These are phyloP conservation scores for Syngnathoides biaculeatus DNA, from an alignment of 2,113 vertebrate genomes.

Conservation along the genomic window DNA sequence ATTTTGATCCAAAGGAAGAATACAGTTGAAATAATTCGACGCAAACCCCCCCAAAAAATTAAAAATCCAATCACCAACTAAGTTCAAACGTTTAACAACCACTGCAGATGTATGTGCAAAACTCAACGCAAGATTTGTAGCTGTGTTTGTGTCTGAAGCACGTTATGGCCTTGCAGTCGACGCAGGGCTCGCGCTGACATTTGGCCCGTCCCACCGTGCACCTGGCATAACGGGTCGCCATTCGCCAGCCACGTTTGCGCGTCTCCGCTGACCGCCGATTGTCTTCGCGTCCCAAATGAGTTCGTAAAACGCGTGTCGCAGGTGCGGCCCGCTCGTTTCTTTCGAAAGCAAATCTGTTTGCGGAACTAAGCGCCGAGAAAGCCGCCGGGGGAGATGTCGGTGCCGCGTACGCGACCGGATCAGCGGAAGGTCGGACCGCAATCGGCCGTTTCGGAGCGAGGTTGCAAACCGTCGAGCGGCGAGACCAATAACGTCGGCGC, in stretches of 20 bases:
- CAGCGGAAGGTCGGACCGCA: no score
- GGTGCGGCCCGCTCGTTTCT: conserved; percentile 79
- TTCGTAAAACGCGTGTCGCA: conserved; percentile 84
- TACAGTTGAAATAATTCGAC: no score
- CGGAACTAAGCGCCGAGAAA: no score
- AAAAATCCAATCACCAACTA: no score
- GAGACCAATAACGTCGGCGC: neutral
- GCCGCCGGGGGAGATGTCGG: no score
- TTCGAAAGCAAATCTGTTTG: conserved; percentile 77
- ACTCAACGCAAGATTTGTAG: no score
- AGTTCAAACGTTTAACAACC: no score
- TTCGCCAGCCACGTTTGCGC: conserved; percentile 75
- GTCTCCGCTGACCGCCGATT: conserved; percentile 78
- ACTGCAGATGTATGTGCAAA: no score
- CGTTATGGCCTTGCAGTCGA: neutral
- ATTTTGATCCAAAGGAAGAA: no score
- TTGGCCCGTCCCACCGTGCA: conserved; percentile 77
- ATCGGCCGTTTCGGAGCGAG: neutral
- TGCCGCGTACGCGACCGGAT: no score
- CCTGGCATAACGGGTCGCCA: conserved; percentile 80
- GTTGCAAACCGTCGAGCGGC: neutral
- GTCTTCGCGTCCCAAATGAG: conserved; percentile 88
- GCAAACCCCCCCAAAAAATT: no score
- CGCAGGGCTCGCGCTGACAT: conserved; percentile 74
- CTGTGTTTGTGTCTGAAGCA: no score